Conservation (phyloP, 2,888 invertebrate species). For the Drosophila austrosaltans region DNA sequence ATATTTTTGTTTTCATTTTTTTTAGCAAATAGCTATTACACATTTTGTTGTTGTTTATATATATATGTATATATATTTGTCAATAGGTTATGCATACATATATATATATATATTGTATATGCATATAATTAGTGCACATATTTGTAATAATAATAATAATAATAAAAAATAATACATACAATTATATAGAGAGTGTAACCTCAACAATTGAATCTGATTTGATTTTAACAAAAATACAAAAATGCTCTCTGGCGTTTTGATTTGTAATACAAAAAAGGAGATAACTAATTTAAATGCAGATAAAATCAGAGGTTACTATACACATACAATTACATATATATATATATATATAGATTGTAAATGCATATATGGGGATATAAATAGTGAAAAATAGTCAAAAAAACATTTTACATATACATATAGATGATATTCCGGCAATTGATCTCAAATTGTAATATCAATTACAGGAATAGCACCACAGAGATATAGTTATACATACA, state of each 20-base stretch:
- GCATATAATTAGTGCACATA: slow-evolving; percentile 70
- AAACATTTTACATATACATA: slow-evolving; percentile 75
- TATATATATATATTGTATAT: slow-evolving; percentile 41
- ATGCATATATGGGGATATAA: slow-evolving; percentile 53
- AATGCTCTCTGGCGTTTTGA: slow-evolving; percentile 27
- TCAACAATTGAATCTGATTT: slow-evolving; percentile 28
- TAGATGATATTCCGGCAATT: slow-evolving; percentile 31
- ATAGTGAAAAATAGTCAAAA: slow-evolving; percentile 75
- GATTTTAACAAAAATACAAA: slow-evolving; percentile 47
- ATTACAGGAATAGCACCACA: slow-evolving; percentile 10
- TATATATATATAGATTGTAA: slow-evolving; percentile 25
- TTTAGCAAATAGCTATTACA: slow-evolving; percentile 76
- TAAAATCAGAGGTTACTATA: slow-evolving; percentile 43
- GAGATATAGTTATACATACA: slow-evolving; percentile 66
- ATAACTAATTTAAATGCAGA: slow-evolving; percentile 35
- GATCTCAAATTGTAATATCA: too few species aligned
- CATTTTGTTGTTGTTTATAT: slow-evolving; percentile 38
- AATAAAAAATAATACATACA: slow-evolving; percentile 50
- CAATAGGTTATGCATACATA: slow-evolving; percentile 70
- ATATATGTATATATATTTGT: slow-evolving; percentile 41
- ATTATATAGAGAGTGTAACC: slow-evolving; percentile 22
- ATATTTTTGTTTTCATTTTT: slow-evolving; percentile 36
- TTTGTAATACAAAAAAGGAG: neutral
- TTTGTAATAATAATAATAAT: slow-evolving; percentile 40
- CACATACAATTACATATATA: slow-evolving; percentile 49